These are phyloP conservation scores for Ammodytes marinus DNA, from an alignment of 2,113 vertebrate species.

Conservation along the genomic window DNA sequence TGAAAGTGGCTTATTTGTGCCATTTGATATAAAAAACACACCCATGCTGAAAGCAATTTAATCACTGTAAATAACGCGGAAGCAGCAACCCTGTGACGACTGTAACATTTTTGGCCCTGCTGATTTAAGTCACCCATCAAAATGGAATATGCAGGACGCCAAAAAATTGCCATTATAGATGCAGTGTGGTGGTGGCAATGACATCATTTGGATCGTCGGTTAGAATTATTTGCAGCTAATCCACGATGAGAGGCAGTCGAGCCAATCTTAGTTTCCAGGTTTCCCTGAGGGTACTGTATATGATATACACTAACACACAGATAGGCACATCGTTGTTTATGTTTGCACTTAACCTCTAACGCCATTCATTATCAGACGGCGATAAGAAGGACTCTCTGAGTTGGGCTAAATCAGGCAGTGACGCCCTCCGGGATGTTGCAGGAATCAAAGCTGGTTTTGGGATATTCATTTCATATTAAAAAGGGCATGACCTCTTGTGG, in stretches of 20 bases:
- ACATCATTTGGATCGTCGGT: constrained; percentile 12
- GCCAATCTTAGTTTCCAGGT: constrained; percentile 21
- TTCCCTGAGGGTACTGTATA: constrained; percentile 10
- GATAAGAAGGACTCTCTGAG: constrained; percentile 44
- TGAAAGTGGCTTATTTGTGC: constrained; percentile 21
- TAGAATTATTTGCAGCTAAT: constrained; percentile 51
- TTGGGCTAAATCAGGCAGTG: constrained; percentile 38
- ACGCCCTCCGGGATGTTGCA: constrained; percentile 31
- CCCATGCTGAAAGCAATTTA: neutral
- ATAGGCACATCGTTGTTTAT: constrained; percentile 48
- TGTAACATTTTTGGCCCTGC: constrained; percentile 11
- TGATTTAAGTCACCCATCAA: constrained; percentile 5
- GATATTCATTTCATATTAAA: constrained; percentile 37
- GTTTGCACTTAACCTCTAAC: constrained; percentile 61
- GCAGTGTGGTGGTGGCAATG: constrained; percentile 11
- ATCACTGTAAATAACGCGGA: neutral
- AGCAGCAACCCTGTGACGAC: neutral
- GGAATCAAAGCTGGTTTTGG: constrained; percentile 20
- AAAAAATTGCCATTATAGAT: constrained; percentile 20
- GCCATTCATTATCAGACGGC: constrained; percentile 54
- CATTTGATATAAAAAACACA: constrained; percentile 12
- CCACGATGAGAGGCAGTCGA: constrained; percentile 26
- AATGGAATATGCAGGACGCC: constrained; percentile 15
- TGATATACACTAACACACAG: constrained; percentile 19
- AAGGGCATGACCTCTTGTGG: constrained; percentile 8